These are phyloP conservation scores for Caenorhabditis doughertyi DNA, from an alignment of 2,888 invertebrate species.

Conservation along the genomic window DNA sequence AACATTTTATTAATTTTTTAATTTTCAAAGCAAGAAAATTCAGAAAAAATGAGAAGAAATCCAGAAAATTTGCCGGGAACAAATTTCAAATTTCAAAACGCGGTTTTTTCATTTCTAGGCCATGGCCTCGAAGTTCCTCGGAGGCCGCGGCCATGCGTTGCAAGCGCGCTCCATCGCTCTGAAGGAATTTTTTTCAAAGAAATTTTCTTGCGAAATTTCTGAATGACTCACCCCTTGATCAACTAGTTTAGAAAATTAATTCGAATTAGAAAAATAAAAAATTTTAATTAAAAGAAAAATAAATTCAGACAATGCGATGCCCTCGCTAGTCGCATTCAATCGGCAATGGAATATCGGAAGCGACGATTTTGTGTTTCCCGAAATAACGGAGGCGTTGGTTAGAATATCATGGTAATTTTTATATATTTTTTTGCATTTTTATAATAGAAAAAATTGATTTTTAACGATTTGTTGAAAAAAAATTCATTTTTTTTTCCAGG, in stretches of 20 bases:
- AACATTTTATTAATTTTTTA: not conserved
- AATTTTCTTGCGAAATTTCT: conserved; percentile 33
- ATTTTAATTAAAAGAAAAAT: not conserved
- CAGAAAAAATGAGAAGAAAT: not conserved
- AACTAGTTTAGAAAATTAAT: no score
- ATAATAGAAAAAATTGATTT: no score
- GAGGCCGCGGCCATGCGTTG: conserved; percentile 17
- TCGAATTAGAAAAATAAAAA: no score
- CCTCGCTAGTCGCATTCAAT: conserved; percentile 91
- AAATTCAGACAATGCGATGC: conserved; percentile 86
- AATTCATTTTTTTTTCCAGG: conserved; percentile 42
- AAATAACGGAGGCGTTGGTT: conserved; percentile 84
- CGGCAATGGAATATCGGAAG: conserved; percentile 93
- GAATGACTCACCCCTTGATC: not conserved
- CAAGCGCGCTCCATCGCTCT: conserved; percentile 17
- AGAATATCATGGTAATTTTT: conserved; percentile 84
- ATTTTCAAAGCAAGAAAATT: no score
- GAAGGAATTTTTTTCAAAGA: not conserved
- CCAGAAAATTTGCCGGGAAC: not conserved
- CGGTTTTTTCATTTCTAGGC: conserved; percentile 21
- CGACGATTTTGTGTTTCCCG: conserved; percentile 94
- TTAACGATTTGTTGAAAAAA: no score
- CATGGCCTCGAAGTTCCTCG: not conserved
- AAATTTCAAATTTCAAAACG: conserved; percentile 14
- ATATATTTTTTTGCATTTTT: not conserved